Base-by-base conservation (phyloP, 2,797 vertebrate genomes). In the Rousettus madagascariensis region DNA sequence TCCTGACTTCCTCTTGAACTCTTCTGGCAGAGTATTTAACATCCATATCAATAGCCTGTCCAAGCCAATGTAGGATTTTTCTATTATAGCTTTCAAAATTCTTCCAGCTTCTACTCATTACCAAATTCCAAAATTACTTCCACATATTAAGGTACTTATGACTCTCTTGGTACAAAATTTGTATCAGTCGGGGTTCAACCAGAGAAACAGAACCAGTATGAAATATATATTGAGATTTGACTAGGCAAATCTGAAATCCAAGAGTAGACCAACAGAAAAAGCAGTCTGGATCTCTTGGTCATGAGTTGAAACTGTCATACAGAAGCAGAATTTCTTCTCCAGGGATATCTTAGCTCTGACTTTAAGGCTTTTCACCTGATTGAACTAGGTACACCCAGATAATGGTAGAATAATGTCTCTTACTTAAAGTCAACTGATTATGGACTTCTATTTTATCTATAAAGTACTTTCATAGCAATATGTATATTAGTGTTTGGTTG, bases 391-490 rank as follows among this genome's bases (percentile, higher is more conserved):
- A 26, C 36, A 66, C 24, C 28, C 28, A 90, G 33, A 94, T 94
- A 53, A 53, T 80, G 66, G 72, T 63, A 91, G 38, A 17, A 69
- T 65, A 80, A 91, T 59, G 33, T 75, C 33, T 3, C 41, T 90
- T 80, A 16, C 13, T 69, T 61, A 51, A 88, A 86, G 26, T 92
- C 36, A 94, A 75, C 53, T 87, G 43, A 86, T 30, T 38, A 15
- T 28, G 41, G 22, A 72, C 36, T 61, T 93, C 53, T 6, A 66
- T 51, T 53, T 41, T 6, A 93, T 66, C 68, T 72, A 77, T 4
- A 85, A 91, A 91, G 59, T 80, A 33, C 8, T 38, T 94, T 71
- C 72, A 85, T 43, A 74, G 38, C 15, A 95, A 65, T 65, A 79
- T 22, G 3, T 69, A 95, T 46, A 80, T 66, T 53, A 61, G 13